These are phyloP conservation scores for Acanthurus lineatus DNA, from an alignment of 2,797 vertebrate species.

Conservation along the genomic window DNA sequence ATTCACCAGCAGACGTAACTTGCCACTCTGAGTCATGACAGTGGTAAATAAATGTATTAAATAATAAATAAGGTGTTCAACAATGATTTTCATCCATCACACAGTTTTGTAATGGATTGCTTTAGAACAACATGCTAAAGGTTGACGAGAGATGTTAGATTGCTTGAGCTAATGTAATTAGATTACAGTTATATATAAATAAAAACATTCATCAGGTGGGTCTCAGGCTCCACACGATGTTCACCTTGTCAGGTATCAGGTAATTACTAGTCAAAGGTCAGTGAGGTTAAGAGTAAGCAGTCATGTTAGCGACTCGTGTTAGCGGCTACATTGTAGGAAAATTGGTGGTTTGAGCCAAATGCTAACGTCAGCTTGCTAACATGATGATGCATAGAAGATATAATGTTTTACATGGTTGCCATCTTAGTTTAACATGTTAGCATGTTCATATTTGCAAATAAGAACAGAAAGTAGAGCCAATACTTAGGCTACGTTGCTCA, in stretches of 20 bases:
- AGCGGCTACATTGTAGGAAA: no score
- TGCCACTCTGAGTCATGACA: slow-evolving; percentile 34
- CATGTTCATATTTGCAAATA: no score
- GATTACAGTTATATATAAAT: neutral
- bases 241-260: neutral
- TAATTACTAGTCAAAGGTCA: neutral
- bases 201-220: slow-evolving; percentile 3
- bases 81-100: neutral
- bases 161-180: neutral
- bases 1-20: slow-evolving; percentile 59
- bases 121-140: neutral
- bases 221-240: neutral
- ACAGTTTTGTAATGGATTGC: slow-evolving; percentile 1
- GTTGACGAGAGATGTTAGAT: neutral
- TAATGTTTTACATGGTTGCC: no score
- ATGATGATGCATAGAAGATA: no score
- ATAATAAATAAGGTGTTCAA: neutral
- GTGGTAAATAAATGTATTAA: slow-evolving; percentile 33
- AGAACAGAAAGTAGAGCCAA: no score
- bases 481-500: no score
- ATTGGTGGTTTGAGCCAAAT: neutral
- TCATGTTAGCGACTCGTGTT: neutral
- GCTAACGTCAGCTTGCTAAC: neutral
- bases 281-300: neutral
- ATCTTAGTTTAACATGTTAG: no score